These are phyloP conservation scores for Microplitis demolitor DNA, from an alignment of 1,140 invertebrate species.

Conservation along the genomic window DNA sequence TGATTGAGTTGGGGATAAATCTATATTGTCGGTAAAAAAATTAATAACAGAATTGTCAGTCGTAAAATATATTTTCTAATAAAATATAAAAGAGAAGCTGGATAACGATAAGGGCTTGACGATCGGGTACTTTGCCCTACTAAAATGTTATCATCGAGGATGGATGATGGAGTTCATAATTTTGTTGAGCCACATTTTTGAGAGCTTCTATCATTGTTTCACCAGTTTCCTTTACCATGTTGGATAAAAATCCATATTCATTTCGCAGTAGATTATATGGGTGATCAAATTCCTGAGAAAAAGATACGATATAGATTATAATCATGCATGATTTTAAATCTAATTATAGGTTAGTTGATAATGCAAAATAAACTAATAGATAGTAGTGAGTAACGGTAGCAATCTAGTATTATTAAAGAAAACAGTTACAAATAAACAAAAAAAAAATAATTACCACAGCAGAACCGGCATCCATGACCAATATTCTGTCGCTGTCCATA, in stretches of 20 bases:
- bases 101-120: no score
- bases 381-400: no score
- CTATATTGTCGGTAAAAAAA: no score
- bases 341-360: neutral
- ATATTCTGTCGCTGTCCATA: conserved; percentile 76
- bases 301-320: neutral
- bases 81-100: no score
- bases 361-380: no score
- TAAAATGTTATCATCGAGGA: no score
- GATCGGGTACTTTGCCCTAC: no score
- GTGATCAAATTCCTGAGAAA: conserved; percentile 72
- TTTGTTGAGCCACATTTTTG: conserved; percentile 39
- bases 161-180: conserved; percentile 31
- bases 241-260: conserved; percentile 66
- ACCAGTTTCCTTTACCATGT: conserved; percentile 72
- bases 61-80: no score
- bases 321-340: neutral
- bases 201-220: conserved; percentile 55
- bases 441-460: conserved; percentile 51
- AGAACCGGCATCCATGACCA: conserved; percentile 74
- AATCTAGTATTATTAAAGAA: neutral
- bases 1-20: no score
- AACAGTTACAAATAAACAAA: neutral
- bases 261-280: conserved; percentile 71
- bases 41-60: no score